Evolutionary conservation across 2,888 invertebrate genomes (phyloP).

Genomic region (Philaethria dido): DNA sequence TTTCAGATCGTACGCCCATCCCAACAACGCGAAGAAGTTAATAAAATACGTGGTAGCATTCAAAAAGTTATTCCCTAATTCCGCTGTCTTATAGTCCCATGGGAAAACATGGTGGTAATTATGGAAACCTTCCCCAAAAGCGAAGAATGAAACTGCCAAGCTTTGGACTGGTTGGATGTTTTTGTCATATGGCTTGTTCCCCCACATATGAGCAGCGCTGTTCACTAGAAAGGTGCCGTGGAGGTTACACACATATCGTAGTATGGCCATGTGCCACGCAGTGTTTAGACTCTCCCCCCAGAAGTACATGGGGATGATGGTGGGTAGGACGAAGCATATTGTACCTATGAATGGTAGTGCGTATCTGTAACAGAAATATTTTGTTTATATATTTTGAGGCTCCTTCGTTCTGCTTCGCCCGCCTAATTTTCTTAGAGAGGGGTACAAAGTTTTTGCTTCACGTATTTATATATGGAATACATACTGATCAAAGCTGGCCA

Average conservation of each 20-base stretch:
- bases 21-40: constrained; percentile 59
- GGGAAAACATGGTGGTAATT: constrained; percentile 64
- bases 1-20: constrained; percentile 65
- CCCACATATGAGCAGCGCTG: constrained; percentile 84
- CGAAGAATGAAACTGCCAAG: constrained; percentile 47
- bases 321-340: constrained; percentile 73
- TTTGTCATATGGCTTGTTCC: constrained; percentile 73
- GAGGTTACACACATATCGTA: constrained; percentile 83
- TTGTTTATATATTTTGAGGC: no score
- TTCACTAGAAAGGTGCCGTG: constrained; percentile 85
- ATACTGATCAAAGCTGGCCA: no score
- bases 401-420: no score
- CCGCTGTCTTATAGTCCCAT: constrained; percentile 59
- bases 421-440: no score
- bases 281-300: constrained; percentile 81
- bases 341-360: constrained; percentile 85
- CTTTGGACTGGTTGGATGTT: constrained; percentile 52
- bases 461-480: no score
- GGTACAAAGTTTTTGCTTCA: no score
- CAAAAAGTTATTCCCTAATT: constrained; percentile 52
- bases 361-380: constrained; percentile 66
- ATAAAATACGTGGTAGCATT: constrained; percentile 58
- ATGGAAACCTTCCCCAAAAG: constrained; percentile 62
- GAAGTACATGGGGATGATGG: constrained; percentile 75
- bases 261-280: constrained; percentile 63